These are phyloP conservation scores for Pyrocephalus nanus DNA, from an alignment of 2,797 vertebrate genomes.

Conservation along the genomic window DNA sequence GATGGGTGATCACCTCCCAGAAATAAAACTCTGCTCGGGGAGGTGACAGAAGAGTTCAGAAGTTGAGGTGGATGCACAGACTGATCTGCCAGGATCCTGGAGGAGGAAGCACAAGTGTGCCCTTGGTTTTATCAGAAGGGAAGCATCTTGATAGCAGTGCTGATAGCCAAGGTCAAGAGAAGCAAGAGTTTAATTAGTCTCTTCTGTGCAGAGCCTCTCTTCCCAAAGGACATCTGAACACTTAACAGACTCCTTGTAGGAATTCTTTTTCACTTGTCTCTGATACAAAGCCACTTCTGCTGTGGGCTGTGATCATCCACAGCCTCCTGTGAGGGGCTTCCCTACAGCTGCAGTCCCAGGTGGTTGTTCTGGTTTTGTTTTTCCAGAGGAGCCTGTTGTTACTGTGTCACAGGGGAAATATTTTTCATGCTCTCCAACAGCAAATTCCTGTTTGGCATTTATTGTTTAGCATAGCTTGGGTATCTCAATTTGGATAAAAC, in stretches of 20 bases:
- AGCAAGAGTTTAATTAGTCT: not conserved
- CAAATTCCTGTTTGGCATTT: not conserved
- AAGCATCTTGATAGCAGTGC: not conserved
- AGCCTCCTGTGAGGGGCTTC: not conserved
- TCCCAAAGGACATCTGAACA: not conserved
- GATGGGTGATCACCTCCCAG: not conserved
- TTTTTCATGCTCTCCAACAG: not conserved
- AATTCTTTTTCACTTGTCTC: not conserved
- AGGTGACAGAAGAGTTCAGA: not conserved
- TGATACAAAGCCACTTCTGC: not conserved
- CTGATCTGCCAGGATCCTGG: not conserved
- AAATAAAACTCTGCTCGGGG: not conserved
- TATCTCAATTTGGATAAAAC: not conserved
- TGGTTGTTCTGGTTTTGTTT: not conserved
- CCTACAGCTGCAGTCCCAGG: rapidly evolving
- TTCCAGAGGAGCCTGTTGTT: not conserved
- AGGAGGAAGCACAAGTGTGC: not conserved
- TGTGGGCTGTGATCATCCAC: not conserved
- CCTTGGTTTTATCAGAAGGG: not conserved
- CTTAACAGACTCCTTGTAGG: not conserved
- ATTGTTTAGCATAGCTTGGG: not conserved
- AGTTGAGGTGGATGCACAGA: not conserved
- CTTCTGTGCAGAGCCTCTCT: not conserved
- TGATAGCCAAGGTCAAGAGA: not conserved
- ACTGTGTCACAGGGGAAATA: not conserved